Conservation (phyloP, 2,888 invertebrate genomes). For the Prenolepis imparis region DNA sequence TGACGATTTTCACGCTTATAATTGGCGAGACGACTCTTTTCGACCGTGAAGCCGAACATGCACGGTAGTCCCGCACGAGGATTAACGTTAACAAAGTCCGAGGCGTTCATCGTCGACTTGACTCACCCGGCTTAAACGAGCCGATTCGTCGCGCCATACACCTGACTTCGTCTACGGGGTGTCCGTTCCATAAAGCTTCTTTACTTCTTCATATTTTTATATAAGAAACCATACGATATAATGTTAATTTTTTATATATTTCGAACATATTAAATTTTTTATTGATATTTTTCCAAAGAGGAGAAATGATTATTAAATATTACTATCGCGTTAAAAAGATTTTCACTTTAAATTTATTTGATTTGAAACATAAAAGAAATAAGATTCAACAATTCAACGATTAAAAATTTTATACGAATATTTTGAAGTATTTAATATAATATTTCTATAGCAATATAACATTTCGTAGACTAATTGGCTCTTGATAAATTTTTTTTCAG, state of each 20-base stretch:
- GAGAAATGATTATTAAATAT: not conserved
- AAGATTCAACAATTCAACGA: not conserved
- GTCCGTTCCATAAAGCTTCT: constrained; percentile 39
- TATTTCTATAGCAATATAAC: not conserved
- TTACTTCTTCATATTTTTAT: not conserved
- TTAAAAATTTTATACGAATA: not conserved
- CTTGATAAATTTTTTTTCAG: not conserved
- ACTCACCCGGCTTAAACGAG: constrained; percentile 69
- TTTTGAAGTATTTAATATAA: too few relatives aligned
- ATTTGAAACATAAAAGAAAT: not conserved
- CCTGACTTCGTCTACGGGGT: constrained; percentile 63
- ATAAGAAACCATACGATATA: too few relatives aligned
- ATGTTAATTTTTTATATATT: too few relatives aligned
- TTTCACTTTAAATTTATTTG: not conserved
- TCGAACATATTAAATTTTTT: not conserved
- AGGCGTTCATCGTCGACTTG: constrained; percentile 57
- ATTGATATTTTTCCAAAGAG: not conserved
- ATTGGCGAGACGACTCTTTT: constrained; percentile 54
- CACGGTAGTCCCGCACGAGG: constrained; percentile 69
- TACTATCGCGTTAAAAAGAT: not conserved
- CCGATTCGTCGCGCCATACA: constrained; percentile 68
- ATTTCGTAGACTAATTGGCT: not conserved
- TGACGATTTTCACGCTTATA: constrained; percentile 68
- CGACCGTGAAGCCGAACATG: constrained; percentile 53
- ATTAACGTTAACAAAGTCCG: constrained; percentile 78